Base-by-base conservation (phyloP, 2,113 vertebrate species). In the Melanocharis versteri region DNA sequence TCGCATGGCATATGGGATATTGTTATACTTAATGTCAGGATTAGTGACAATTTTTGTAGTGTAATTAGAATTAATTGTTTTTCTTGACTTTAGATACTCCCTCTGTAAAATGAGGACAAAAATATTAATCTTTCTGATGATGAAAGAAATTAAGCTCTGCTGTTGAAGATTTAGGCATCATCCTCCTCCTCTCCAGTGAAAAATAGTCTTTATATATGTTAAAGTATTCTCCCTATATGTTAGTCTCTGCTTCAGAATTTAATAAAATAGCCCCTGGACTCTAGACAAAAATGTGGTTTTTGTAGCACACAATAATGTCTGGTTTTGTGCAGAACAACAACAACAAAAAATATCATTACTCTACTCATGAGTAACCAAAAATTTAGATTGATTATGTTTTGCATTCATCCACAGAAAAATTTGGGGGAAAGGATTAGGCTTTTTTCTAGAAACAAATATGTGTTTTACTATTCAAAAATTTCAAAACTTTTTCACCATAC, bases 351-450 rank as follows among this genome's bases (percentile, higher is more conserved):
- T 6, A 42, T 69, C 22, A 31, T 69, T 91, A 39, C n/a, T 84
- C 14, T 89, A 23, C 33, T 82, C 58, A 45, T 53, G 58, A 89
- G 65, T 54, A 82, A 89, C 48, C 3, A 21, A 62, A 93, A 82
- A 40, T 18, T 87, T 65, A 81, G 71, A 94, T 19, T 39, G 70
- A 76, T 96, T 86, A 87, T 40, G 6, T 95, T 89, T 93, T 91
- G 83, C 62, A 42, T 90, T 92, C 83, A 92, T 77, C 83, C 89
- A 80, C 44, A 92, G 31, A 65, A 86, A 78, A 87, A 73, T 15
- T 73, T 95, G 83, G 85, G 94, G 30, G 30, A 76, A 77, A 93
- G 16, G 2, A 31, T 70, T 75, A 87, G 23, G 30, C 19, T 66
- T 45, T 30, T 79, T 93, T 92, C 73, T 92, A 53, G 68, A 87